A percentile compares a stretch with the other conserved stretches of the same genome.
Evolutionary conservation across 2,113 vertebrate species (phyloP).

Genomic region (Neotragus moschatus): DNA sequence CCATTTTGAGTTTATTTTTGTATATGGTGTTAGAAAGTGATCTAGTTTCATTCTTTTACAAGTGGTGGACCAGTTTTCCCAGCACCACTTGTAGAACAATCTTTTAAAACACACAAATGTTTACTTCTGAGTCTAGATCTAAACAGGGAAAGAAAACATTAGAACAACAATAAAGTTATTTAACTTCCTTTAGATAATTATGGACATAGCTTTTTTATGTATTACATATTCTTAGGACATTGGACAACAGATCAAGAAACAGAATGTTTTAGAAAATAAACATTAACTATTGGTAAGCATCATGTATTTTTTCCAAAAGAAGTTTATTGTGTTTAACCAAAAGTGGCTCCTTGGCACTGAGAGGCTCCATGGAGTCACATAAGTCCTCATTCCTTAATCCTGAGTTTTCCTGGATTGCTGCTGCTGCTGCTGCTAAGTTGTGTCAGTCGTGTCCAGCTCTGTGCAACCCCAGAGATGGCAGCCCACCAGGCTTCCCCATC

Average conservation of each 20-base stretch:
- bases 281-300: constrained; percentile 14
- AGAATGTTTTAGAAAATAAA: constrained; percentile 52
- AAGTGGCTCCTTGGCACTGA: constrained; percentile 23
- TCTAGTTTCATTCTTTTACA: too few relatives aligned
- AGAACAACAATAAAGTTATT: neutral
- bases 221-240: neutral
- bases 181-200: constrained; percentile 3
- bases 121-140: neutral
- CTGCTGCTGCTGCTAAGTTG: too few relatives aligned
- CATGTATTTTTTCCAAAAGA: constrained; percentile 43
- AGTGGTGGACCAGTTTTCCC: too few relatives aligned
- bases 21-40: too few relatives aligned
- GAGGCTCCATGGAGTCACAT: neutral
- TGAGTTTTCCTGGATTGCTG: neutral
- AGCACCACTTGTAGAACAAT: too few relatives aligned
- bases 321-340: constrained; percentile 35
- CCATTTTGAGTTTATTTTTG: too few relatives aligned
- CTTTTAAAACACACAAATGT: constrained; percentile 9
- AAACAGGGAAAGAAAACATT: neutral
- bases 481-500: too few relatives aligned
- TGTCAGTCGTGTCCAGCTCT: too few relatives aligned
- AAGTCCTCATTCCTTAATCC: neutral
- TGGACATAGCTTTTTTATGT: neutral
- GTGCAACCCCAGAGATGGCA: too few relatives aligned
- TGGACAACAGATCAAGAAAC: neutral